A percentile compares a stretch with the other conserved stretches of the same genome.
Evolutionary conservation across 2,888 invertebrate genomes (phyloP).

Genomic region (Lasioglossum leucozonium): DNA sequence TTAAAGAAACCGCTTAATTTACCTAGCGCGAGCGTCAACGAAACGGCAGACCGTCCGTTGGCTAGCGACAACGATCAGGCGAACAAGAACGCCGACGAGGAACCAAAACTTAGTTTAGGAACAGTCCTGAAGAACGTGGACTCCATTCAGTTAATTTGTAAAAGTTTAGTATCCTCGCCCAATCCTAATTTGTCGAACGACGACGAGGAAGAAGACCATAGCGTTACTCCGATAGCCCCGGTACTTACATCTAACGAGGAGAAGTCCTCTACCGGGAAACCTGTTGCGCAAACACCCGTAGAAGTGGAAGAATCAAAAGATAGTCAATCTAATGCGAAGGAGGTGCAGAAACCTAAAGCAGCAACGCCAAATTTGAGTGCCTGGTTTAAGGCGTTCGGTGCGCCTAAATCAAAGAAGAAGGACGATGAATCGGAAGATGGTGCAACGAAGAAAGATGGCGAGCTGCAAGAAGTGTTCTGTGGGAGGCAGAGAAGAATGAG

Average conservation of each 20-base stretch:
- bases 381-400: conserved; percentile 96
- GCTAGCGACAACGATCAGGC: conserved; percentile 87
- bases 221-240: conserved; percentile 69
- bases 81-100: conserved; percentile 81
- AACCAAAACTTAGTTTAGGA: conserved; percentile 93
- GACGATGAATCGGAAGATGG: conserved; percentile 85
- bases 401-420: conserved; percentile 91
- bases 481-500: conserved; percentile 85
- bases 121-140: conserved; percentile 88
- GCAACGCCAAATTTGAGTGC: conserved; percentile 95
- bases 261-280: conserved; percentile 72
- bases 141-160: conserved; percentile 82
- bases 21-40: conserved; percentile 85
- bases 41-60: conserved; percentile 85
- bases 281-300: conserved; percentile 69
- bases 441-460: conserved; percentile 82
- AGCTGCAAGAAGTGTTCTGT: conserved; percentile 82
- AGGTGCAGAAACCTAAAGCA: conserved; percentile 87
- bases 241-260: conserved; percentile 72
- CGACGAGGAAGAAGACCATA: conserved; percentile 83
- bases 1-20: conserved; percentile 88
- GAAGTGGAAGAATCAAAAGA: conserved; percentile 74
- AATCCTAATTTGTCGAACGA: conserved; percentile 82
- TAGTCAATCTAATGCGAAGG: conserved; percentile 72
- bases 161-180: conserved; percentile 81